phyloP scores from a whole-genome alignment of 1,140 invertebrate species.

The Chrysoperla carnea region DNA sequence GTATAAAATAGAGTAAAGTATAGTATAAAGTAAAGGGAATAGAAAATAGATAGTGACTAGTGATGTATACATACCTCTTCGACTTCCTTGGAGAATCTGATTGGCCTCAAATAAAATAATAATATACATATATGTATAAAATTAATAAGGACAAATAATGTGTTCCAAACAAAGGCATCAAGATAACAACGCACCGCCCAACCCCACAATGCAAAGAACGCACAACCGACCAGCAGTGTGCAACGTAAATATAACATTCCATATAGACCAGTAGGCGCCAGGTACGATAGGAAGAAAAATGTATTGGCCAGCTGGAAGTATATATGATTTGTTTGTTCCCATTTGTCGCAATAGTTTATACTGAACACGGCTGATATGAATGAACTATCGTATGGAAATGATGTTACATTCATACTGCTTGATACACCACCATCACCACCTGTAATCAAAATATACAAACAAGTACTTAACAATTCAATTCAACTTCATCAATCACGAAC shows the following conservation, averaged over 20 bases:
- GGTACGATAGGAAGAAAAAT: conserved; percentile 62
- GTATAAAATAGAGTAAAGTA: too few species aligned
- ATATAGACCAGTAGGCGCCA: conserved; percentile 59
- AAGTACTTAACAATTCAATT: too few species aligned
- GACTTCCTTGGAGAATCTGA: conserved; percentile 68
- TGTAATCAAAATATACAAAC: too few species aligned
- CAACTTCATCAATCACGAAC: too few species aligned
- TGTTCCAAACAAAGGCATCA: conserved; percentile 75
- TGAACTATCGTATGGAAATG: too few species aligned
- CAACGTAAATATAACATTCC: conserved; percentile 62
- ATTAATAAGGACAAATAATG: conserved; percentile 65
- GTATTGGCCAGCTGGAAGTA: conserved; percentile 72
- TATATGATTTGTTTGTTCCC: conserved; percentile 44
- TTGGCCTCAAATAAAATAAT: conserved; percentile 62
- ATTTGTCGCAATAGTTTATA: conserved; percentile 26
- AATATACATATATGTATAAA: conserved; percentile 63
- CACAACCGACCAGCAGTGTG: conserved; percentile 55
- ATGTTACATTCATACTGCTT: too few species aligned
- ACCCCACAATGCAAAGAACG: conserved; percentile 63
- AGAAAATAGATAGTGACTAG: too few species aligned
- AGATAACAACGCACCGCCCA: conserved; percentile 70
- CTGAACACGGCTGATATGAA: conserved; percentile 9
- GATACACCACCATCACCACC: too few species aligned
- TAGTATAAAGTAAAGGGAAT: too few species aligned
- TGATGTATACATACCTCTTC: too few species aligned